Base-by-base conservation (phyloP, 1,140 invertebrate genomes). In the Physella acuta region DNA sequence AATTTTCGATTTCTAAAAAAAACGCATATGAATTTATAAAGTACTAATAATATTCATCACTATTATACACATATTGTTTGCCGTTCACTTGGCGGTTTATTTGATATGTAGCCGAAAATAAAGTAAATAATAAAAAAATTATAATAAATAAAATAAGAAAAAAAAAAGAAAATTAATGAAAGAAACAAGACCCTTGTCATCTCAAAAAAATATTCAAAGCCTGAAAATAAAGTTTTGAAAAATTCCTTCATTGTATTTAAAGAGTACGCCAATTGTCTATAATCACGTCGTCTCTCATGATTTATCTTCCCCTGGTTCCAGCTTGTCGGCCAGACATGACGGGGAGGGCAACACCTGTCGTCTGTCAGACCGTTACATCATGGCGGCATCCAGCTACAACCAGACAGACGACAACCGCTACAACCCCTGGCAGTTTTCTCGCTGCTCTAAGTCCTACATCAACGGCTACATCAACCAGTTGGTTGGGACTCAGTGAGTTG, bases 351-450 rank as follows among this genome's bases (percentile, higher is more conserved):
- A 82, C 73, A 53, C 56, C 0, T 82, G 80, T 68, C 59, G 34
- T 0, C 52, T 56, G 0, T 36, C 49, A 5, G 77, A 80, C 28
- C 74, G 75, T 1, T 81, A 72, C 68, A 75, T 82, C 59, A 82
- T 82, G 81, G 75, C 81, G 0, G 60, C 73, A 11, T 65, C 67
- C 0, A 73, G 71, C 14, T 53, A 53, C 36, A 55, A 44, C 2
- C 14, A 34, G 11, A 72, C 63, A 3, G 56, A 64, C 0, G 58
- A 68, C 11, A 79, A 76, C 53, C 26, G 66, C 8, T 33, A 56
- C 16, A 73, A 82, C 69, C 76, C 76, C 0, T 82, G 76, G 78
- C 66, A 53, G 11, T 82, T 82, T 65, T 82, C 80, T 3, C 8
- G 44, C 0, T 82, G 80, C 68, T 76, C 76, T 16, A 70, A 71